Conservation (phyloP, 2,113 vertebrate species). For the Pithys albifrons region DNA sequence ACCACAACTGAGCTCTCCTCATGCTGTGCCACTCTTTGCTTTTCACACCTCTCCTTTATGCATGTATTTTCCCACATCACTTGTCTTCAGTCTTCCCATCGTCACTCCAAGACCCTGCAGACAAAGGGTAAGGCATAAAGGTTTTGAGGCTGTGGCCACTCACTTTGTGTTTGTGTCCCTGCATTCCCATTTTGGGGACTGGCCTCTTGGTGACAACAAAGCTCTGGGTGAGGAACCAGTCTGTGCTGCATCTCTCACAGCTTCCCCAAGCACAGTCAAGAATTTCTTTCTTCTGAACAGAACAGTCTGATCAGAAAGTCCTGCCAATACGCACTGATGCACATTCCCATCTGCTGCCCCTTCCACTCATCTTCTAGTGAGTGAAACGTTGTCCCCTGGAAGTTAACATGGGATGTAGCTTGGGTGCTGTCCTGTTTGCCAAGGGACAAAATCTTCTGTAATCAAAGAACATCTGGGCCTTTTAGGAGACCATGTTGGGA, state of each 20-base stretch:
- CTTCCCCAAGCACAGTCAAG: background rate
- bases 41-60: background rate
- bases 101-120: background rate
- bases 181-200: background rate
- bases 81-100: background rate
- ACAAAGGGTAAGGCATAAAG: background rate
- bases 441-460: background rate
- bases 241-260: background rate
- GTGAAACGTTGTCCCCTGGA: background rate
- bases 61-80: background rate
- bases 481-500: background rate
- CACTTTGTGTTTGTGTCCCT: background rate
- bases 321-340: background rate
- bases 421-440: background rate
- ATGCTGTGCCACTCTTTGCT: fast-evolving
- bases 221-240: background rate
- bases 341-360: background rate
- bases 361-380: background rate
- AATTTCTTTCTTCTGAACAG: background rate
- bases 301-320: background rate
- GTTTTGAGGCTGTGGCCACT: background rate
- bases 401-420: background rate
- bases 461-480: background rate
- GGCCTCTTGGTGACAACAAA: background rate
- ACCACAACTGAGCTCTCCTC: background rate